Evolutionary conservation across 1,140 invertebrate genomes (phyloP).

Genomic region (Steinernema khuongi): DNA sequence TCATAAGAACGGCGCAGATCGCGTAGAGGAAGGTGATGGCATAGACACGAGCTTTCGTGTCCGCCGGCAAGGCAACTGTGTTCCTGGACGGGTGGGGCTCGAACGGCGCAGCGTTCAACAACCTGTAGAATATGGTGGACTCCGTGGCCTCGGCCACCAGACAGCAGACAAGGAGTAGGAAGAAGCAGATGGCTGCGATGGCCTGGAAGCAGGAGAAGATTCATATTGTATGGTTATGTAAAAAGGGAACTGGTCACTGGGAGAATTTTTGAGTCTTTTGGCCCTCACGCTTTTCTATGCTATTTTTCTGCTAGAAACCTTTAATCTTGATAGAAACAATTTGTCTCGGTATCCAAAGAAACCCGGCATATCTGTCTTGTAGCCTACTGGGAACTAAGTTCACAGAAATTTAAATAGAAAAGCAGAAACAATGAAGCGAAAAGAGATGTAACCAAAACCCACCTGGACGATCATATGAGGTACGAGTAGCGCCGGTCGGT

Average conservation of each 20-base stretch:
- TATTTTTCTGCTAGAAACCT: too few relatives aligned
- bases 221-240: conserved; percentile 2
- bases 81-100: conserved; percentile 32
- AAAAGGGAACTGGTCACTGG: too few relatives aligned
- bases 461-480: conserved; percentile 56
- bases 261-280: too few relatives aligned
- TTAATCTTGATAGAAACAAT: too few relatives aligned
- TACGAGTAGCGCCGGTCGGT: conserved; percentile 46
- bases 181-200: conserved; percentile 43
- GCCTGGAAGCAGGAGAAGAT: conserved; percentile 35
- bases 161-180: conserved; percentile 45
- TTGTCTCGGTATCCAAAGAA: too few relatives aligned
- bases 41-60: conserved; percentile 42
- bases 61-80: conserved; percentile 47
- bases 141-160: conserved; percentile 50
- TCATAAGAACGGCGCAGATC: conserved; percentile 34
- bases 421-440: conserved; percentile 21
- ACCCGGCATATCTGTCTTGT: too few relatives aligned
- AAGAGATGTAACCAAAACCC: conserved; percentile 6
- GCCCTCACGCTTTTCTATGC: too few relatives aligned
- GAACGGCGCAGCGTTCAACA: conserved; percentile 53
- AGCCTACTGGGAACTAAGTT: too few relatives aligned
- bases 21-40: conserved; percentile 40
- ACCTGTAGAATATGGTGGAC: conserved; percentile 48
- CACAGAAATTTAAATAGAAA: too few relatives aligned